Base-by-base conservation (phyloP, 2,888 invertebrate species). In the Timandra comae region DNA sequence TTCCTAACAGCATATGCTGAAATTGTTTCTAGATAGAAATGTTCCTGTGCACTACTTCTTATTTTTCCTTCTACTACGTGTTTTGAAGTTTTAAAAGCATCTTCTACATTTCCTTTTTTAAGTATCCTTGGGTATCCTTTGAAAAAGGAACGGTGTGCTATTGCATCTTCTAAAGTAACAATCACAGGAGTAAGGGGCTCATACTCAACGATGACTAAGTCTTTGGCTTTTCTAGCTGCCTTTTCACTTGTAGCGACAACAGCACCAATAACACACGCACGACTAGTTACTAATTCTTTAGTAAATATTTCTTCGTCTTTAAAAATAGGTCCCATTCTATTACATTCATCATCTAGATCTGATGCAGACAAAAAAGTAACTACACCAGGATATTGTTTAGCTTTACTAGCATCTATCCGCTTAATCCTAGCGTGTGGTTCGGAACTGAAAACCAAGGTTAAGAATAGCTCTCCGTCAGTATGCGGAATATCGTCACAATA, bases 401-500 rank as follows among this genome's bases (percentile, higher is more conserved):
- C 97, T 59, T 89, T 88, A 7, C 88, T 82, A 1, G 92, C 76
- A 71, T 98, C 94, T n/a, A 98, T 87, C 1, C 81, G 88, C 12
- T 90, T 47, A 30, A 98, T 91, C 58, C 89, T 91, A 0, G 97
- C 97, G 61, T 95, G 91, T 0, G 97, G 88, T 73, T 89, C 91
- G 0, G 90, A 89, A 56, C 96, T 96, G 9, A 91, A 66, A 0
- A 98, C 93, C 8, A 95, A 79, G 1, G 91, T 89, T 50, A 96
- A 74, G 61, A 91, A 94, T 1, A 97, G 73, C 69, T 97, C 97
- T 30, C 91, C 90, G 42, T 89, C 87, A 39, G 88, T 79, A 33
- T 75, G 79, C 0, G 94, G 94, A 43, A 95, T 90, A 66, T 98
- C 98, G 63, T 97, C 97, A 49, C 93, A 91, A 64, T 97, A 98